A percentile compares a stretch with the other conserved stretches of the same genome.
phyloP scores from a whole-genome alignment of 2,888 invertebrate species.

The Chrysomela aeneicollis region DNA sequence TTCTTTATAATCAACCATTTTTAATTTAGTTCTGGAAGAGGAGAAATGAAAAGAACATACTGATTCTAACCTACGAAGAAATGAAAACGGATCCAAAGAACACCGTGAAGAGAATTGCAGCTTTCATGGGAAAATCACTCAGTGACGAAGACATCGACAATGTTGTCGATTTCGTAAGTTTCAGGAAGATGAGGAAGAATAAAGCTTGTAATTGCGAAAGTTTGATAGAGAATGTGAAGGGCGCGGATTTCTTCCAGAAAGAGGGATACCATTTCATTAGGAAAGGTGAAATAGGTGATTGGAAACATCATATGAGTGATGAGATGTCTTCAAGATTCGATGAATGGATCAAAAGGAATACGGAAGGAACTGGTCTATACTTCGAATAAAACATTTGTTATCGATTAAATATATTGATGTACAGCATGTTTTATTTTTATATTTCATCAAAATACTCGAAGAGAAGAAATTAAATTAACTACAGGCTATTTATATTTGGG shows the following conservation, averaged over 20 bases:
- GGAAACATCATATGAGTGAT: conserved; percentile 70
- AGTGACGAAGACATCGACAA: conserved; percentile 70
- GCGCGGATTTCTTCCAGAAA: conserved; percentile 45
- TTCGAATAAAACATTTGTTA: background rate
- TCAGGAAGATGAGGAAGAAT: conserved; percentile 67
- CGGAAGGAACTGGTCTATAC: conserved; percentile 66
- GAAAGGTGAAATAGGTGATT: conserved; percentile 62
- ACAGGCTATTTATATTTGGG: too few species aligned
- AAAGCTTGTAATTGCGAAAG: conserved; percentile 66
- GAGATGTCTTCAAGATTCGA: conserved; percentile 78
- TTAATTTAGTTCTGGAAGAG: conserved; percentile 74
- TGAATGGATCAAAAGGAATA: conserved; percentile 72
- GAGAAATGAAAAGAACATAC: conserved; percentile 73
- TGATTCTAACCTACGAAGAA: conserved; percentile 84
- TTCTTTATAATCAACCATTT: conserved; percentile 73
- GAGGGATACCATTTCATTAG: conserved; percentile 60
- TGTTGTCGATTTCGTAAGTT: conserved; percentile 52
- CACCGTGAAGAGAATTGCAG: conserved; percentile 68
- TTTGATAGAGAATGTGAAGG: conserved; percentile 52
- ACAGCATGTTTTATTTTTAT: too few species aligned
- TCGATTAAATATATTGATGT: too few species aligned
- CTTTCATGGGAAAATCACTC: conserved; percentile 73
- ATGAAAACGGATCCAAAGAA: conserved; percentile 77
- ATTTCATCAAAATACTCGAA: too few species aligned
- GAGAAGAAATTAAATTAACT: too few species aligned